Evolutionary conservation across 2,113 vertebrate species (phyloP).

Genomic region (Chloebia gouldiae): DNA sequence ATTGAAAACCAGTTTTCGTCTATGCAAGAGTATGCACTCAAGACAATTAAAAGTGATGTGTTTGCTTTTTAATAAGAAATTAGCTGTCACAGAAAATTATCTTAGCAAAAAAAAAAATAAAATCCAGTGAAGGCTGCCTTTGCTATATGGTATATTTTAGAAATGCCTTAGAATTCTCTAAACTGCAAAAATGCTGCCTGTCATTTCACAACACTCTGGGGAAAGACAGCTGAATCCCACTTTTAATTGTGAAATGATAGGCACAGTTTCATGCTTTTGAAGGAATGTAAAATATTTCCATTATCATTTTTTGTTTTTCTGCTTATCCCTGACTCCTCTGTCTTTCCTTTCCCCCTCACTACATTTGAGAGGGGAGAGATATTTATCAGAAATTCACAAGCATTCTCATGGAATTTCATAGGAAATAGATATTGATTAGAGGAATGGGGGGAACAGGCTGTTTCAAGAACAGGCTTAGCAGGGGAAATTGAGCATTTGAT

Average conservation of each 20-base stretch:
- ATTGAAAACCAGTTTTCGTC: neutral
- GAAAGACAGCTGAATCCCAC: neutral
- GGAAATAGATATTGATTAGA: neutral
- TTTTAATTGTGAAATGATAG: constrained; percentile 1
- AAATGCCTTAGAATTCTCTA: neutral
- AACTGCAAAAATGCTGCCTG: neutral
- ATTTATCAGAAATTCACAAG: neutral
- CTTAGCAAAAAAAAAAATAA: neutral
- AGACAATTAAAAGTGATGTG: neutral
- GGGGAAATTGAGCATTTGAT: neutral
- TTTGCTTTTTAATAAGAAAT: neutral
- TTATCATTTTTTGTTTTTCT: neutral
- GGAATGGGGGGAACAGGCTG: neutral
- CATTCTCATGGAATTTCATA: neutral
- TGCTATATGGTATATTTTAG: neutral
- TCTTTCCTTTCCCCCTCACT: neutral
- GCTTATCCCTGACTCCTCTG: neutral
- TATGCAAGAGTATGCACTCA: neutral
- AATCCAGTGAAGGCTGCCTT: neutral
- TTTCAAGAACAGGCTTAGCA: neutral
- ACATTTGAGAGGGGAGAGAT: neutral
- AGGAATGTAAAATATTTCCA: constrained; percentile 10
- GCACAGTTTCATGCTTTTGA: neutral
- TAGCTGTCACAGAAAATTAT: neutral
- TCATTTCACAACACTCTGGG: neutral